phyloP scores from a whole-genome alignment of 2,113 vertebrate species.

The Burhinus bistriatus region DNA sequence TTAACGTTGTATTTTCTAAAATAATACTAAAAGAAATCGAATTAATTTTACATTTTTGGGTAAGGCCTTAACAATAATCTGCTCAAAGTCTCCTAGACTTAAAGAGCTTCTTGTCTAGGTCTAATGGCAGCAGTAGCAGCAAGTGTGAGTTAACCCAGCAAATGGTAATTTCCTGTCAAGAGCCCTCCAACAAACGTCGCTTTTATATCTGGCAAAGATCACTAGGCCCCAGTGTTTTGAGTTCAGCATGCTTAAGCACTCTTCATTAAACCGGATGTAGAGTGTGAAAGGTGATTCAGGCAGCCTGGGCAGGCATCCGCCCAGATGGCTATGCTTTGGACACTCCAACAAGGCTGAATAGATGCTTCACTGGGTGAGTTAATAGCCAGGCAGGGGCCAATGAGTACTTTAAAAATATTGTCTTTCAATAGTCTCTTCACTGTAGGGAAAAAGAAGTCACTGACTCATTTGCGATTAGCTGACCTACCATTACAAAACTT shows the following conservation, averaged over 20 bases:
- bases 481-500: slow-evolving; percentile 89
- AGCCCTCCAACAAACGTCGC: slow-evolving; percentile 79
- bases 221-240: slow-evolving; percentile 80
- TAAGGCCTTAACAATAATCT: slow-evolving; percentile 29
- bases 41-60: slow-evolving; percentile 44
- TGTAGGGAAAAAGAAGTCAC: slow-evolving; percentile 83
- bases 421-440: slow-evolving; percentile 95
- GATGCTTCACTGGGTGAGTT: slow-evolving; percentile 77
- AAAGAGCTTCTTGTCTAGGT: slow-evolving; percentile 56
- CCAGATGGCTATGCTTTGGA: slow-evolving; percentile 74
- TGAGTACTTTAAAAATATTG: slow-evolving; percentile 85
- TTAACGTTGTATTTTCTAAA: slow-evolving; percentile 65
- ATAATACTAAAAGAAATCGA: slow-evolving; percentile 58
- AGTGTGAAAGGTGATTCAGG: slow-evolving; percentile 86
- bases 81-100: slow-evolving; percentile 25
- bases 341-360: slow-evolving; percentile 79
- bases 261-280: slow-evolving; percentile 81
- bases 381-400: slow-evolving; percentile 73
- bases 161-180: slow-evolving; percentile 86
- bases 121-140: slow-evolving; percentile 56
- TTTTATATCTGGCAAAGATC: slow-evolving; percentile 81
- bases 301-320: slow-evolving; percentile 77
- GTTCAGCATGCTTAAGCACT: slow-evolving; percentile 70
- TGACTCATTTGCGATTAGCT: slow-evolving; percentile 88
- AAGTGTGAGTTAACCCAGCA: slow-evolving; percentile 77